Base-by-base conservation (phyloP, 1,140 invertebrate genomes). In the Mamestra configurata region DNA sequence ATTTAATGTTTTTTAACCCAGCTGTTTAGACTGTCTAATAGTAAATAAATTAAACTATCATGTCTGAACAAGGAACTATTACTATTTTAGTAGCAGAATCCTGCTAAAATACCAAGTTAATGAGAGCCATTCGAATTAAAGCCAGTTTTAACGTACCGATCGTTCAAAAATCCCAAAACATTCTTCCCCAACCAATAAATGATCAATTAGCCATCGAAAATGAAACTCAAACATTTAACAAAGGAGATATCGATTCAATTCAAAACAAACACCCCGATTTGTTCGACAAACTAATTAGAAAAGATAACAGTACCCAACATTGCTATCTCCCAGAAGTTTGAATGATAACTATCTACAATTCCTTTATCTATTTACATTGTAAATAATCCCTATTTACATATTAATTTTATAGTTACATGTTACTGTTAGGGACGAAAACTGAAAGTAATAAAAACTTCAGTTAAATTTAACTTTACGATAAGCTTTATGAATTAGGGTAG, bases 301-400 rank as follows among this genome's bases (percentile, higher is more conserved):
- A 10, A 18, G 57, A 37, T 61, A 46, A 76, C 57, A 64, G 18
- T 55, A 18, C 11, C 5, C 35, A 64, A 61, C 55, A 76, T 76
- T 37, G 57, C 55, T 61, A 76, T 61, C 57, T 76, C 73, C 37
- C 40, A 18, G 5, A 76, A 76, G 20, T 76, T 76, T 75, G 35
- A 59, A 75, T 73, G 46, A 27, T 73, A 76, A 76, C 73, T 76
- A 76, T 13, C 73, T 76, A 76, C 73, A 76, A 76, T 64, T 76
- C 73, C 55, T 76, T 64, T 76, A 76, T 76, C 73, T 76, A 76
- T 76, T 61, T 76, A 76, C 73, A 76, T 18, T 76, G 20, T 76
- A 76, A 76, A 76, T 76, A 76, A 57, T 40, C 53, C 70, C 13
- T 76, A 76, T 76, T 76, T 61, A 76, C 55, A 59, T 76, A 46